phyloP scores from a whole-genome alignment of 2,888 invertebrate species.

The Syrphus vitripennis region DNA sequence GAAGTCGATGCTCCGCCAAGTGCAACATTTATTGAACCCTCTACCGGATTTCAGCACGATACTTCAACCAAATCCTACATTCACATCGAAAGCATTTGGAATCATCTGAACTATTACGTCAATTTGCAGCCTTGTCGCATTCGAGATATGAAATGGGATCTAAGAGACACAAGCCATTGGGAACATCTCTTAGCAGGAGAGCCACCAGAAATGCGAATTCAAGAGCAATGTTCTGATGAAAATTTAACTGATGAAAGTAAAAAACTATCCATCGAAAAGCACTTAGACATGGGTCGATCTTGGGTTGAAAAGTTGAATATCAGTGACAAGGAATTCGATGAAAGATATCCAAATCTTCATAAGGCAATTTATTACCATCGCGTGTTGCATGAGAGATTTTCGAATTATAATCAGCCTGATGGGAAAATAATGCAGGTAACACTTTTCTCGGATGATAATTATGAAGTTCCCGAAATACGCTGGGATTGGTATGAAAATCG shows the following conservation, averaged over 20 bases:
- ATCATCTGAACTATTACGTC: constrained; percentile 92
- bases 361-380: constrained; percentile 88
- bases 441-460: constrained; percentile 75
- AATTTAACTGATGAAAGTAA: constrained; percentile 81
- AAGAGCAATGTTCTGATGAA: constrained; percentile 80
- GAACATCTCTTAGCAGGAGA: constrained; percentile 89
- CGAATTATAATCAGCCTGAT: constrained; percentile 88
- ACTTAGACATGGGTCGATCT: constrained; percentile 88
- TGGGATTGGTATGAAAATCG: constrained; percentile 86
- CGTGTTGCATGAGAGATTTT: constrained; percentile 88
- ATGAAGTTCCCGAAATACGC: constrained; percentile 78
- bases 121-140: constrained; percentile 85
- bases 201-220: constrained; percentile 82
- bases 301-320: constrained; percentile 88
- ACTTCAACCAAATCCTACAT: constrained; percentile 85
- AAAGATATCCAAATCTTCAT: constrained; percentile 88
- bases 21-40: constrained; percentile 92
- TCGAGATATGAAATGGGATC: constrained; percentile 84
- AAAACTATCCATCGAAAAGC: constrained; percentile 84
- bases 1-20: constrained; percentile 75
- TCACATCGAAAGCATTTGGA: constrained; percentile 92
- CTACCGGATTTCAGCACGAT: constrained; percentile 87
- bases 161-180: constrained; percentile 85
- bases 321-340: constrained; percentile 83
- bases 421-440: constrained; percentile 82